phyloP scores from a whole-genome alignment of 2,113 vertebrate species.

The Seriola dumerili region DNA sequence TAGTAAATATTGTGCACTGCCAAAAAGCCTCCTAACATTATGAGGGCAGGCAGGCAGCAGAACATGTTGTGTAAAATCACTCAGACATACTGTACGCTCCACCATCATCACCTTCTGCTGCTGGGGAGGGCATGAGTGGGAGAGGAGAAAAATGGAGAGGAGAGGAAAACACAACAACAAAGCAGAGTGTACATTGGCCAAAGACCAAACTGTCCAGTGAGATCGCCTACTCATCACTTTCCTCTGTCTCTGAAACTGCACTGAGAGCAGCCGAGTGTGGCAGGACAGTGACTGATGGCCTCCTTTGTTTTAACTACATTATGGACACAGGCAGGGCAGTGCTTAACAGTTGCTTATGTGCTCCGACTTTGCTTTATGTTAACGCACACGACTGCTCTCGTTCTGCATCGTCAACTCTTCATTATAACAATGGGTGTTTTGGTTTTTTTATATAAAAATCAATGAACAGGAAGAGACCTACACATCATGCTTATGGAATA shows the following conservation, averaged over 20 bases:
- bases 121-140: constrained; percentile 7
- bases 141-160: constrained; percentile 28
- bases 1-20: constrained; percentile 25
- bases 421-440: background rate
- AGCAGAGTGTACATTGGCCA: constrained; percentile 43
- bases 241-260: constrained; percentile 30
- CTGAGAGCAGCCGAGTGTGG: constrained; percentile 20
- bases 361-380: constrained; percentile 12
- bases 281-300: constrained; percentile 36
- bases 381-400: background rate
- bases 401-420: constrained; percentile 12
- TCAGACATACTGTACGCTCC: constrained; percentile 23
- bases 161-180: constrained; percentile 30
- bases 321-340: constrained; percentile 43
- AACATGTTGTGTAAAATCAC: constrained; percentile 46
- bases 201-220: constrained; percentile 36
- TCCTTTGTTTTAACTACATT: constrained; percentile 48
- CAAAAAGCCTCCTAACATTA: constrained; percentile 30
- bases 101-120: constrained; percentile 41
- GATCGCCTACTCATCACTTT: constrained; percentile 58
- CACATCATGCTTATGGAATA: background rate
- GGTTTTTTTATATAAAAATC: constrained; percentile 21
- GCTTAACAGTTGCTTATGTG: constrained; percentile 6
- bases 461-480: constrained; percentile 2
- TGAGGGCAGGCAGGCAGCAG: constrained; percentile 15